phyloP scores from a whole-genome alignment of 2,888 invertebrate species.

The Dolichopus griseipennis region DNA sequence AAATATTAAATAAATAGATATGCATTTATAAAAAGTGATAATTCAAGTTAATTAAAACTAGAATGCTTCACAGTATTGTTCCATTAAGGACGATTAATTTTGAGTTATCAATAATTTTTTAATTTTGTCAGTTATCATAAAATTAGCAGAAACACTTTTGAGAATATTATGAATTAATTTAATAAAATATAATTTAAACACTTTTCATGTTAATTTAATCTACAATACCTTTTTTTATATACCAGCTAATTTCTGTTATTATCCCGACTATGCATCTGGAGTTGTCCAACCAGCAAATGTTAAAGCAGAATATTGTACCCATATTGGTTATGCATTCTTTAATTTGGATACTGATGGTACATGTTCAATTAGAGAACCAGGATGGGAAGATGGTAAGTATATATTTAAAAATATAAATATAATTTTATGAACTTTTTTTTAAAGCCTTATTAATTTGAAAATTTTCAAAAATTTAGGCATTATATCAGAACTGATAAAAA shows the following conservation, averaged over 20 bases:
- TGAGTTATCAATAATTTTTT: too few relatives aligned
- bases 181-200: too few relatives aligned
- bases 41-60: too few relatives aligned
- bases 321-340: neutral
- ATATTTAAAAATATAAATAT: too few relatives aligned
- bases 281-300: neutral
- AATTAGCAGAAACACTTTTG: too few relatives aligned
- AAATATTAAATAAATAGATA: too few relatives aligned
- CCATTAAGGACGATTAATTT: too few relatives aligned
- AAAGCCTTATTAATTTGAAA: neutral
- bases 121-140: too few relatives aligned
- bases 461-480: neutral
- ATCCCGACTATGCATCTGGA: neutral
- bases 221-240: neutral
- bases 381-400: neutral
- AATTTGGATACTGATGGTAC: neutral
- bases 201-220: too few relatives aligned
- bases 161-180: too few relatives aligned
- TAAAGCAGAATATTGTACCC: neutral
- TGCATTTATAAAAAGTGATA: too few relatives aligned
- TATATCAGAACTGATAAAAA: neutral
- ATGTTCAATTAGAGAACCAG: neutral
- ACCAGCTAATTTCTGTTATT: neutral
- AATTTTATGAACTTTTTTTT: neutral
- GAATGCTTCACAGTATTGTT: too few relatives aligned